A percentile compares a stretch with the other conserved stretches of the same genome.
Evolutionary conservation across 2,888 invertebrate species (phyloP).

Genomic region (Drosophila diplacantha): DNA sequence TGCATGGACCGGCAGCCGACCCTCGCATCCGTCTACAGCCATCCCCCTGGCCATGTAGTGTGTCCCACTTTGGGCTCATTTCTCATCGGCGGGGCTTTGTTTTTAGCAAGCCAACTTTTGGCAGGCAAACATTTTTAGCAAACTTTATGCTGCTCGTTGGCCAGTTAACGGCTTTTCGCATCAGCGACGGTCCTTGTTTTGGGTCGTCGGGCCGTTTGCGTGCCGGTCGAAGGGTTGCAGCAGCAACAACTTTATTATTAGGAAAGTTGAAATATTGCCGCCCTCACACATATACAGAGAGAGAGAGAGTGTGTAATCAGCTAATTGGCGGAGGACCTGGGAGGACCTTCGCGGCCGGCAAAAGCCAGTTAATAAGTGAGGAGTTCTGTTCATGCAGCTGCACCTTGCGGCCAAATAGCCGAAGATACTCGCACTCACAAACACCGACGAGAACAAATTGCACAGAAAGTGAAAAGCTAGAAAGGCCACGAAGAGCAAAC

Average conservation of each 20-base stretch:
- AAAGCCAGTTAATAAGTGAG: conserved; percentile 38
- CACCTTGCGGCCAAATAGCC: conserved; percentile 30
- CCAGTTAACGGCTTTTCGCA: conserved; percentile 63
- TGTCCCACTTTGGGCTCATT: conserved; percentile 53
- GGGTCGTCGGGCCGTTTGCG: conserved; percentile 38
- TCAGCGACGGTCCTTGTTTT: conserved; percentile 37
- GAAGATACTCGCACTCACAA: conserved; percentile 15
- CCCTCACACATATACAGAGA: neutral
- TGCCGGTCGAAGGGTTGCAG: conserved; percentile 35
- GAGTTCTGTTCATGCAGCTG: conserved; percentile 14
- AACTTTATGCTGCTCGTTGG: conserved; percentile 54
- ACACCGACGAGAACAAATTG: conserved; percentile 15
- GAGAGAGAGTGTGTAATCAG: conserved; percentile 31
- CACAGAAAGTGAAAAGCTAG: conserved; percentile 33
- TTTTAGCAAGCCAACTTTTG: conserved; percentile 53
- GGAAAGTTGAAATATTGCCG: conserved; percentile 47
- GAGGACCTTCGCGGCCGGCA: conserved; percentile 3
- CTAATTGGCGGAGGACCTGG: conserved; percentile 37
- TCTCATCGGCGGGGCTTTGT: conserved; percentile 58
- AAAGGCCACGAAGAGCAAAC: conserved; percentile 45
- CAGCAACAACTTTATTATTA: conserved; percentile 50
- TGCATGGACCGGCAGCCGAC: conserved; percentile 21
- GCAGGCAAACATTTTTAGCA: conserved; percentile 49
- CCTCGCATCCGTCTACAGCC: conserved; percentile 1
- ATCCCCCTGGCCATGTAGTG: conserved; percentile 19